Evolutionary conservation across 2,797 vertebrate genomes (phyloP).

Genomic region (Myotis myotis): DNA sequence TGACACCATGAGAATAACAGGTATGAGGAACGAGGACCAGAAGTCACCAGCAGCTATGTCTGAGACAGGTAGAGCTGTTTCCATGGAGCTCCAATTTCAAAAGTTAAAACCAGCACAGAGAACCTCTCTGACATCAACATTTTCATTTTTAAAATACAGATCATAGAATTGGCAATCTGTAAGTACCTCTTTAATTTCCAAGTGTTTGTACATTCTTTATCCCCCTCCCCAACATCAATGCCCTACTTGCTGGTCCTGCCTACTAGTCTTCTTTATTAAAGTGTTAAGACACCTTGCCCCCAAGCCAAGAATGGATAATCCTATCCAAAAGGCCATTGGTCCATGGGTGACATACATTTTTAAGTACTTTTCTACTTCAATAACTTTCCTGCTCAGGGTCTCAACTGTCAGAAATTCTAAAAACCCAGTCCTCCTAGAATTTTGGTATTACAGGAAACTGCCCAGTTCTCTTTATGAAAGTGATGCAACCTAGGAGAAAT

Average conservation of each 20-base stretch:
- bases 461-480: not conserved
- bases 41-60: not conserved
- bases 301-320: not conserved
- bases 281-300: not conserved
- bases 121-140: not conserved
- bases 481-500: slow-evolving; percentile 6
- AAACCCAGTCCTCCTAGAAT: not conserved
- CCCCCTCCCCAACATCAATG: not conserved
- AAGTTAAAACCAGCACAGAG: not conserved
- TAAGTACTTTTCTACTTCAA: not conserved
- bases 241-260: not conserved
- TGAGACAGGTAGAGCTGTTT: not conserved
- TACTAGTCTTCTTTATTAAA: not conserved
- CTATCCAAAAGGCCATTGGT: not conserved
- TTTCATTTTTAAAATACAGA: slow-evolving; percentile 40
- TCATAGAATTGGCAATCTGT: not conserved
- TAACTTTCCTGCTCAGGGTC: not conserved
- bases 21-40: not conserved
- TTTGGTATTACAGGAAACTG: not conserved
- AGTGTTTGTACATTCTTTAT: not conserved
- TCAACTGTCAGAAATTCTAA: not conserved
- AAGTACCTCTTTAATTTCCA: slow-evolving; percentile 11
- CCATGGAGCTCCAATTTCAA: not conserved
- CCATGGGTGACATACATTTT: not conserved
- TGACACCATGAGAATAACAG: not conserved